Evolutionary conservation across 2,797 vertebrate species (phyloP).

Genomic region (Spatula versicolor): DNA sequence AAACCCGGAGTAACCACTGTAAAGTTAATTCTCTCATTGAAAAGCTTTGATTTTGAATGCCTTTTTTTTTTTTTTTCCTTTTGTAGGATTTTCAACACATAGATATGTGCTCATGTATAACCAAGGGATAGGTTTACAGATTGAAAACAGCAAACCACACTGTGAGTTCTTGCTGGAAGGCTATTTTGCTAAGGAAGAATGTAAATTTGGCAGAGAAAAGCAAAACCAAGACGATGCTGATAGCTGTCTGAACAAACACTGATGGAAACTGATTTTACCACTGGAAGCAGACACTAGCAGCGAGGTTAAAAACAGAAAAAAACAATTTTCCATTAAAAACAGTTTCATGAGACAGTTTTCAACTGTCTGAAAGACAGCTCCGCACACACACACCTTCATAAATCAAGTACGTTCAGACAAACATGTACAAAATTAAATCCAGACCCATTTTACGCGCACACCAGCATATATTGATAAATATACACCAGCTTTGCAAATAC

Average conservation of each 20-base stretch:
- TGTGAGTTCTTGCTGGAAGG: not conserved
- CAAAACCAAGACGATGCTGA: slow-evolving; percentile 12
- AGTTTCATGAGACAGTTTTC: not conserved
- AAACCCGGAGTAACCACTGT: not conserved
- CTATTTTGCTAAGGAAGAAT: slow-evolving; percentile 26
- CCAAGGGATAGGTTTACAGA: not conserved
- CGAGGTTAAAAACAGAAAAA: not conserved
- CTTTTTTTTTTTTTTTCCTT: not conserved
- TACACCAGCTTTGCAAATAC: not conserved
- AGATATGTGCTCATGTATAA: not conserved
- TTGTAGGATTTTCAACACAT: slow-evolving; percentile 9
- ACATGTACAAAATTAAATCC: slow-evolving; percentile 12
- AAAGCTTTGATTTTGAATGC: not conserved
- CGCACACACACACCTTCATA: not conserved
- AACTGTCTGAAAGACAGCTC: not conserved
- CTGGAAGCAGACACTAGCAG: slow-evolving; percentile 15
- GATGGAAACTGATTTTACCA: slow-evolving; percentile 29
- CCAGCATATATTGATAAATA: slow-evolving; percentile 16
- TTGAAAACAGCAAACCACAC: not conserved
- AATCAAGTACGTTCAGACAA: slow-evolving; percentile 7
- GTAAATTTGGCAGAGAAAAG: not conserved
- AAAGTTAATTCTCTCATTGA: slow-evolving; percentile 50
- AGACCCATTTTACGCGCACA: not conserved
- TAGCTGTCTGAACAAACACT: slow-evolving; percentile 2
- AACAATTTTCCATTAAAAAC: slow-evolving; percentile 29